Evolutionary conservation across 2,797 vertebrate genomes (phyloP), one percentile per base, ranked within the genome.

Genomic region (Cuculus canorus): DNA sequence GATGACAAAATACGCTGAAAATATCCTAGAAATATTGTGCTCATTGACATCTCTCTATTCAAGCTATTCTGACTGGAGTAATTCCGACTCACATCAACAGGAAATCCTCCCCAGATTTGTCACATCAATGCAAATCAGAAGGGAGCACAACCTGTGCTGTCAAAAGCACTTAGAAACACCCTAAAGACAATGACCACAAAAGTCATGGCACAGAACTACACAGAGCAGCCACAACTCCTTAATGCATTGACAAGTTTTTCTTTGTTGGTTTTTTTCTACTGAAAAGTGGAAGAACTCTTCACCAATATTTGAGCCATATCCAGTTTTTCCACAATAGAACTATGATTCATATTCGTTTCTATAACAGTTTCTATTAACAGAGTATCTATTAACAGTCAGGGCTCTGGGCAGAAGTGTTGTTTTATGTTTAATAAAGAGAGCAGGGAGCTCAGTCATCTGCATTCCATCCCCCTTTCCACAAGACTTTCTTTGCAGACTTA

Each of bases 111-210:
- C 28, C 37, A 70, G 33, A 71, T 93, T 85, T 90, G 32, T 91
- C 63, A 41, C 41, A 63, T 90, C 77, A 86, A 61, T 56, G 33
- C 13, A 73, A 53, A 96, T 82, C 39, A 93, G 64, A 86, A 86
- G 39, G 47, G 68, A 93, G 56, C 48, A 82, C 33, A 92, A 84
- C 77, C 65, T 77, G 45, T 73, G 57, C 60, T 86, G 90, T 92
- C 88, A 82, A 79, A 88, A 92, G 17, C 77, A 80, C 57, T 96
- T 91, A 86, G 39, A 90, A 92, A 86, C 35, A 86, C 39, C 17
- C 77, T 84, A 66, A 86, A 93, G 28, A 88, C 2, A 3, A 64
- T 60, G 61, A 79, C 47, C 33, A 56, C 39, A 82, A 53, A 93
- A 93, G 86, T 88, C 88, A 81, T 2, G 2, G 86, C 91, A 83